Conservation (phyloP, 2,113 vertebrate genomes). For the Chaenogobius annularis region DNA sequence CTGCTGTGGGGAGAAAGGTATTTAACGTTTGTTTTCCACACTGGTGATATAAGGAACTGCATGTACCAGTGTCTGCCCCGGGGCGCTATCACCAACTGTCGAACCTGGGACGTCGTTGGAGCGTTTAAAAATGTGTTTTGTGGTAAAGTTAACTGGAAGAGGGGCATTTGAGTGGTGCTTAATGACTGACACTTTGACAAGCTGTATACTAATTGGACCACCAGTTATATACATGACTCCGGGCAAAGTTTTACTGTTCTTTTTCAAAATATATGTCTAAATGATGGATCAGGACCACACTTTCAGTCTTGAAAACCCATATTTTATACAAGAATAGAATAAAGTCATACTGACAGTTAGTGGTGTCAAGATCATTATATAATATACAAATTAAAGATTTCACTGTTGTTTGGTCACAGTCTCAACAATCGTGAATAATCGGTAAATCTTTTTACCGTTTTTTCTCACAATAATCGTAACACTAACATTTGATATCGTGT, state of each 20-base stretch:
- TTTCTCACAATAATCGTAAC: no score
- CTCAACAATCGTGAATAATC: no score
- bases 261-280: background rate
- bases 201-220: constrained; percentile 20
- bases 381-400: no score
- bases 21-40: constrained; percentile 36
- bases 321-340: background rate
- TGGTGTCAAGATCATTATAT: no score
- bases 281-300: background rate
- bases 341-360: no score
- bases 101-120: background rate
- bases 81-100: background rate
- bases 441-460: no score
- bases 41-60: constrained; percentile 11
- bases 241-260: background rate
- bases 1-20: constrained; percentile 25
- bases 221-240: background rate
- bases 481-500: no score
- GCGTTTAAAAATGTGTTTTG: background rate
- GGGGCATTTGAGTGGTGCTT: constrained; percentile 9
- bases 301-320: no score
- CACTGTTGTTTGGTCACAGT: no score
- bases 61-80: constrained; percentile 5
- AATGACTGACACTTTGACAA: constrained; percentile 31
- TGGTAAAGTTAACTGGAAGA: constrained; percentile 5